Base-by-base conservation (phyloP, 2,113 vertebrate species). In the Pygathrix nemaeus region DNA sequence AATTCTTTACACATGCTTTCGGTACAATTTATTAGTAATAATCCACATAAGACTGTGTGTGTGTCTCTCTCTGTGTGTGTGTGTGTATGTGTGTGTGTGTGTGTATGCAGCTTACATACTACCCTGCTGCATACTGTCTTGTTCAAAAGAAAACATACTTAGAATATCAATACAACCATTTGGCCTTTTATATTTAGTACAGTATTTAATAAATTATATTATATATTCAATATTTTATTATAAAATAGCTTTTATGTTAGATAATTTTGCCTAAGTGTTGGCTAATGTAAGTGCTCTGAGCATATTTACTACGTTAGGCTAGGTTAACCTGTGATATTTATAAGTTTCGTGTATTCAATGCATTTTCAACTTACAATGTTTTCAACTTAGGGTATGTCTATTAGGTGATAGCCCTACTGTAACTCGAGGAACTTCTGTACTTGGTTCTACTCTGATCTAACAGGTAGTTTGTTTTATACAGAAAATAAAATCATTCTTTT, bases 51-150 rank as follows among this genome's bases (percentile, higher is more conserved):
- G 12, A 50, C 48, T 50, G 48, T 50, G 48, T 50, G 12, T 50
- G 12, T 50, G 45, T 48, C 45, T 48, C 45, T 48, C 38, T 38
- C 38, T 5, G 10, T 4, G 23, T 5, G 59, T 12, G 10, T 10
- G 8, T 10, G 1, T 9, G 38, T 40, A 4, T 61, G 25, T 5
- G 59, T 12, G 10, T 4, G 23, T 5, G 59, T 12, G 10, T 10
- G 9, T 10, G 1, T 9, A 72, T 55, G 52, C 52, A 55, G 52
- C 17, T 55, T 55, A 55, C 18, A 55, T 20, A 55, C 52, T 20
- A 55, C 6, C 52, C 52, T 55, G 52, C 18, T 55, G 52, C 6
- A 55, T 55, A 55, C 18, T 20, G 52, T 55, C 52, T 55, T 55
- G 17, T 55, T 55, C 52, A 55, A 55, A 55, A 55, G 52, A 55